Base-by-base conservation (phyloP, 2,797 vertebrate species). In the Gephyroberyx darwinii region DNA sequence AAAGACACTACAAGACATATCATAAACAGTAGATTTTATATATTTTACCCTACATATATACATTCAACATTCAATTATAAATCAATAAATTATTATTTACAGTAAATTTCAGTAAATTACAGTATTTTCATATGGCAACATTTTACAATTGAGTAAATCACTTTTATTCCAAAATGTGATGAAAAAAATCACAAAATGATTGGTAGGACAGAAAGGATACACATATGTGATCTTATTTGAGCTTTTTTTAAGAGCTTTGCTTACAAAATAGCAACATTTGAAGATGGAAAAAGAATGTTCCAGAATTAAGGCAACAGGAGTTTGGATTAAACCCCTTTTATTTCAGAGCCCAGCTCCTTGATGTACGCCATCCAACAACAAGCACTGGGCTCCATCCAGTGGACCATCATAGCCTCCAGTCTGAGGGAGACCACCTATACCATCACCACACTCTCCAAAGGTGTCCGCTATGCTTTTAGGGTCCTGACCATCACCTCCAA, bases 311-410 rank as follows among this genome's bases (percentile, higher is more conserved):
- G 1, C 41, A 3, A 3, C 35, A 45, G 8, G 4, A 52, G 41
- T 63, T 39, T 59, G 35, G 33, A 39, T 8, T 69, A 14, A 22
- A 59, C 13, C 17, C 0, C 20, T 71, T 68, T 59, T 9, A 14
- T 65, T 73, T 20, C 91, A 99, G 98, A 98, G 66, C 94, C 95
- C 14, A 92, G 79, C 16, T 92, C 95, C 0, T 84, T 99, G 90
- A 97, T 96, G 81, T 99, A 97, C 10, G 93, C 95, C 1, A 91
- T 99, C 75, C 98, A 99, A 85, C 96, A 98, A 88, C 97, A 99
- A 90, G 95, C 96, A 8, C 78, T 98, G 53, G 97, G 97, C 69
- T 96, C 95, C 0, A 96, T 93, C 61, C 97, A 99, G 86, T 99
- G 98, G 98, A 96, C 92, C 8, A 95, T 94, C 43, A 94, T 99